Conservation (phyloP, 2,888 invertebrate species). For the Scotopteryx bipunctaria region DNA sequence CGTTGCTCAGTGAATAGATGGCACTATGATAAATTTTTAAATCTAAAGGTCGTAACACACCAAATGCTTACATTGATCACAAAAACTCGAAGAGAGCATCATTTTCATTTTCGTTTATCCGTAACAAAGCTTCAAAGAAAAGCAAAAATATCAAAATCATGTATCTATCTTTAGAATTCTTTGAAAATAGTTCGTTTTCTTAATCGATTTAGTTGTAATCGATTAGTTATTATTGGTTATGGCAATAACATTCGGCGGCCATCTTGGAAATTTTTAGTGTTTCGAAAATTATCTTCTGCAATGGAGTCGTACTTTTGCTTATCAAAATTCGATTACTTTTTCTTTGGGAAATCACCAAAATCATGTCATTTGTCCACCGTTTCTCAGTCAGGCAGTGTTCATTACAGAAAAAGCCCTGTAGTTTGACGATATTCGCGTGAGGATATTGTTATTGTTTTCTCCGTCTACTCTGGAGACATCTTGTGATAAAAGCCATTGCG, state of each 20-base stretch:
- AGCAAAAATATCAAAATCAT: too few species aligned
- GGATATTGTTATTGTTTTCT: slow-evolving; percentile 68
- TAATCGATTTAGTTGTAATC: slow-evolving; percentile 6
- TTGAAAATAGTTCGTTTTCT: neutral
- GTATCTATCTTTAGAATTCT: too few species aligned
- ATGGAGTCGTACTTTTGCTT: slow-evolving; percentile 82
- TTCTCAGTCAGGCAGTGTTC: slow-evolving; percentile 73
- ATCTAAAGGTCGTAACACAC: too few species aligned
- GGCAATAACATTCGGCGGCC: slow-evolving; percentile 59
- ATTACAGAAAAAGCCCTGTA: slow-evolving; percentile 75
- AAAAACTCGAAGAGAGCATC: too few species aligned
- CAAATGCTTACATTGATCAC: too few species aligned
- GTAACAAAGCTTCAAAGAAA: too few species aligned
- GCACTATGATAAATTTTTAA: too few species aligned
- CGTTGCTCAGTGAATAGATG: too few species aligned
- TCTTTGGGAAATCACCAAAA: slow-evolving; percentile 77
- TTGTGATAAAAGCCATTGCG: slow-evolving; percentile 76
- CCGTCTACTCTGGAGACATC: slow-evolving; percentile 82
- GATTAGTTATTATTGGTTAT: slow-evolving; percentile 26
- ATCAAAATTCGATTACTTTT: slow-evolving; percentile 76
- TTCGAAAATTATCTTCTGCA: slow-evolving; percentile 79
- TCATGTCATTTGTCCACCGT: slow-evolving; percentile 78
- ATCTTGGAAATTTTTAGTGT: slow-evolving; percentile 73
- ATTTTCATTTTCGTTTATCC: too few species aligned
- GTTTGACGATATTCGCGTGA: slow-evolving; percentile 80